Evolutionary conservation across 2,888 invertebrate species (phyloP).

Genomic region (Polydrusus tereticollis): DNA sequence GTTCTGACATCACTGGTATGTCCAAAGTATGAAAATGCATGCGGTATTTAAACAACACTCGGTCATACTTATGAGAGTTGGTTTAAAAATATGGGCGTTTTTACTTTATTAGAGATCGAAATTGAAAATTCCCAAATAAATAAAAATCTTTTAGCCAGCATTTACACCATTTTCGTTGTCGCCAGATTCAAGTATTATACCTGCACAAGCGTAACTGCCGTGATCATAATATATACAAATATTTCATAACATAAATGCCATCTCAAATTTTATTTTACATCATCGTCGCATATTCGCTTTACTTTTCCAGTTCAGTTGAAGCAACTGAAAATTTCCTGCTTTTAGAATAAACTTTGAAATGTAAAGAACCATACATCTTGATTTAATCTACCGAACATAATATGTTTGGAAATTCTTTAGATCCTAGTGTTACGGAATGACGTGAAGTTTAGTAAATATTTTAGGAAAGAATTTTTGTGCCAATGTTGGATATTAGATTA

Average conservation of each 20-base stretch:
- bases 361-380: conserved; percentile 48
- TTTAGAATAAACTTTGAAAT: conserved; percentile 47
- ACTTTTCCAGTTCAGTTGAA: conserved; percentile 46
- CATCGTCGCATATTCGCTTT: conserved; percentile 41
- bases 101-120: too few relatives aligned
- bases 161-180: too few relatives aligned
- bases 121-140: too few relatives aligned
- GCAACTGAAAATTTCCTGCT: conserved; percentile 48
- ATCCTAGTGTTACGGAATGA: conserved; percentile 41
- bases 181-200: too few relatives aligned
- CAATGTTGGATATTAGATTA: too few relatives aligned
- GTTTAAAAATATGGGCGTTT: too few relatives aligned
- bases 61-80: too few relatives aligned
- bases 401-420: conserved; percentile 49
- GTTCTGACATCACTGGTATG: too few relatives aligned
- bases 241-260: conserved; percentile 12
- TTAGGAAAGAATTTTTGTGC: not conserved
- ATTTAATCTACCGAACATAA: conserved; percentile 50
- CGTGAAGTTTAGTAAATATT: conserved; percentile 37
- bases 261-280: conserved; percentile 43
- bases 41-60: too few relatives aligned
- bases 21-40: too few relatives aligned
- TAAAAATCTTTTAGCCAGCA: too few relatives aligned
- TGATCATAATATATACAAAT: not conserved
- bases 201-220: not conserved